Percentiles rank a stretch among this genome's conserved stretches.
These are phyloP conservation scores for Drosophila willistoni DNA, from an alignment of 1,140 invertebrate genomes.

Conservation along the genomic window DNA sequence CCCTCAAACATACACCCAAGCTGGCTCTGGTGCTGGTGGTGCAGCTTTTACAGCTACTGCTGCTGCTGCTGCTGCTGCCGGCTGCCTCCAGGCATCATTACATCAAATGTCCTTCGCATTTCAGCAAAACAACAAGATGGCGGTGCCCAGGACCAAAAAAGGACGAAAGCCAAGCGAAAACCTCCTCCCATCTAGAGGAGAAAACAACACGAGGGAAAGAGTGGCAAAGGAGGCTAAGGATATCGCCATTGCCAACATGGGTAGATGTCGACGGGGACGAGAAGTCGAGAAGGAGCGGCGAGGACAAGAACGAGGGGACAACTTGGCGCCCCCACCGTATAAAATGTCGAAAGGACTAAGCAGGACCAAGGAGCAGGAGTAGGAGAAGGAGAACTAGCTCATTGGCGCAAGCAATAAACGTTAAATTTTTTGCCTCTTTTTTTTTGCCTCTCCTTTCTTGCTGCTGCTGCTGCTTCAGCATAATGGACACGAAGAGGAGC, in stretches of 20 bases:
- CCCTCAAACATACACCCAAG: slow-evolving; percentile 48
- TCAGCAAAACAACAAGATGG: slow-evolving; percentile 81
- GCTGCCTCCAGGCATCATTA: slow-evolving; percentile 81
- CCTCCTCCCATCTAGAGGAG: slow-evolving; percentile 58
- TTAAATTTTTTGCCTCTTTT: slow-evolving; percentile 71
- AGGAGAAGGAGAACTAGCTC: slow-evolving; percentile 62
- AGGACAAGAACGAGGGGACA: slow-evolving; percentile 41
- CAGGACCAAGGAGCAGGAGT: slow-evolving; percentile 27
- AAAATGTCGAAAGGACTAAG: slow-evolving; percentile 67
- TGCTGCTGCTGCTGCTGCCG: slow-evolving; percentile 48
- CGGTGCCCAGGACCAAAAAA: slow-evolving; percentile 57
- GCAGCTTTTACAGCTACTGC: slow-evolving; percentile 47
- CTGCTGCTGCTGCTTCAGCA: slow-evolving; percentile 69
- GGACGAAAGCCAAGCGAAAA: slow-evolving; percentile 67
- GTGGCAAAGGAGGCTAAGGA: slow-evolving; percentile 32
- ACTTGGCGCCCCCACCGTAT: slow-evolving; percentile 68
- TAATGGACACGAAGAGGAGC: slow-evolving; percentile 58
- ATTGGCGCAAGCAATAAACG: slow-evolving; percentile 81
- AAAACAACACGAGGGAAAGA: slow-evolving; percentile 12
- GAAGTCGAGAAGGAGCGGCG: not conserved
- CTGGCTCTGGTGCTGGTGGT: slow-evolving; percentile 58
- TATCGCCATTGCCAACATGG: slow-evolving; percentile 45
- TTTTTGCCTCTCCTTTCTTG: not conserved
- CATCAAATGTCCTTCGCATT: slow-evolving; percentile 82
- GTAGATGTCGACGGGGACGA: slow-evolving; percentile 24